Conservation (phyloP, 2,888 invertebrate genomes). For the Agrypnus murinus region DNA sequence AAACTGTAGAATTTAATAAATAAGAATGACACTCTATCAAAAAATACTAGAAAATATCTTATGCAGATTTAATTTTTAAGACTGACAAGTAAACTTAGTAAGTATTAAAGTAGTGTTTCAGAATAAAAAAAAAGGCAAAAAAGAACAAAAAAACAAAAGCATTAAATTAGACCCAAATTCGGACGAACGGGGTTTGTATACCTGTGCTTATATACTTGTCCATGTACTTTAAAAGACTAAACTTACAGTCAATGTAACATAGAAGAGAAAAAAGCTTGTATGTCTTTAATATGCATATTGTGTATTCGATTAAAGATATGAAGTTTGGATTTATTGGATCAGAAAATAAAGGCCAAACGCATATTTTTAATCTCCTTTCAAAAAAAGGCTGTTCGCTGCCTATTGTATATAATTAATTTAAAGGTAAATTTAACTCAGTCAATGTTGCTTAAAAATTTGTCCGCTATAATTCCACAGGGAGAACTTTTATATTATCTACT, state of each 20-base stretch:
- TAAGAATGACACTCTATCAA: slow-evolving; percentile 28
- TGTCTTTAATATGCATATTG: slow-evolving; percentile 16
- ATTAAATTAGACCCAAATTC: slow-evolving; percentile 46
- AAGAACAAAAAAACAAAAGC: slow-evolving; percentile 16
- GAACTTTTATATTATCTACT: slow-evolving; percentile 27
- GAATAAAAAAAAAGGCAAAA: slow-evolving; percentile 17
- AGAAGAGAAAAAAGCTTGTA: slow-evolving; percentile 30
- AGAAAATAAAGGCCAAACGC: slow-evolving; percentile 6
- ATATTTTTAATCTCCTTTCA: slow-evolving; percentile 20
- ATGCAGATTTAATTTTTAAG: slow-evolving; percentile 55
- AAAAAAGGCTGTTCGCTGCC: slow-evolving; percentile 32
- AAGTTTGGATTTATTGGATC: background rate
- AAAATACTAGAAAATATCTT: slow-evolving; percentile 28
- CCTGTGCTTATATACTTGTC: slow-evolving; percentile 32
- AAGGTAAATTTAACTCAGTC: slow-evolving; percentile 29
- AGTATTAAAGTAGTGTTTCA: slow-evolving; percentile 50
- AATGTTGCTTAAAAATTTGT: slow-evolving; percentile 47
- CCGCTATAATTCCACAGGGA: slow-evolving; percentile 39
- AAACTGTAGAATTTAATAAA: no score
- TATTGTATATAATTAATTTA: slow-evolving; percentile 44
- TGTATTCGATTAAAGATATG: slow-evolving; percentile 16
- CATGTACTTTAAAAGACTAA: slow-evolving; percentile 38
- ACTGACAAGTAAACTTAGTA: slow-evolving; percentile 57
- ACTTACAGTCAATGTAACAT: slow-evolving; percentile 38
- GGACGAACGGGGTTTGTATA: slow-evolving; percentile 47